Percentiles rank a stretch among this genome's conserved stretches.
Conservation (phyloP, 2,113 vertebrate species). For the Entomyzon cyanotis region DNA sequence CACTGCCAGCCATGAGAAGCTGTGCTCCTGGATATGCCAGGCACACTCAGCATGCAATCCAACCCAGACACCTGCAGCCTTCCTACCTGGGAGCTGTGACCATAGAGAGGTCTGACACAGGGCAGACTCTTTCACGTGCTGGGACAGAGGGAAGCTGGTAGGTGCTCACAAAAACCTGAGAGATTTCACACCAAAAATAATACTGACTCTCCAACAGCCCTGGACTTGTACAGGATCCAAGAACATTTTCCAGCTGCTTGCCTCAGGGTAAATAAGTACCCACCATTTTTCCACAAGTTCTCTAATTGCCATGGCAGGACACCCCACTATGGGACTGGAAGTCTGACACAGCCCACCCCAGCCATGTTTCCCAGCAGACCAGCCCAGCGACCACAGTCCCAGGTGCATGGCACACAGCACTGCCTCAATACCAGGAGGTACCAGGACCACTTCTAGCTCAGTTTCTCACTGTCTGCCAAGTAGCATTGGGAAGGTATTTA, state of each 20-base stretch:
- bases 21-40: background rate
- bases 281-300: background rate
- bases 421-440: background rate
- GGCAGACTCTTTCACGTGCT: too few relatives aligned
- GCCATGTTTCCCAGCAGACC: background rate
- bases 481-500: background rate
- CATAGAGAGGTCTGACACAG: background rate
- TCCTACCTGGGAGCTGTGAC: background rate
- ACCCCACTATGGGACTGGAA: rapidly evolving
- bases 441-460: background rate
- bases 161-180: background rate
- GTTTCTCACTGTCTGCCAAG: background rate
- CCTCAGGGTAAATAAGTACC: background rate
- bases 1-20: background rate
- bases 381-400: background rate
- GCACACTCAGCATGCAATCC: background rate
- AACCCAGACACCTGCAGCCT: background rate
- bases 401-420: background rate
- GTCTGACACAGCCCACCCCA: background rate
- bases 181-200: background rate
- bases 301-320: background rate
- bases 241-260: background rate
- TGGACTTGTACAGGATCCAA: background rate
- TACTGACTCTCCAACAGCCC: background rate
- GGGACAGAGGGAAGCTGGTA: background rate